Base-by-base conservation (phyloP, 1,140 invertebrate genomes). In the Achroia grisella region DNA sequence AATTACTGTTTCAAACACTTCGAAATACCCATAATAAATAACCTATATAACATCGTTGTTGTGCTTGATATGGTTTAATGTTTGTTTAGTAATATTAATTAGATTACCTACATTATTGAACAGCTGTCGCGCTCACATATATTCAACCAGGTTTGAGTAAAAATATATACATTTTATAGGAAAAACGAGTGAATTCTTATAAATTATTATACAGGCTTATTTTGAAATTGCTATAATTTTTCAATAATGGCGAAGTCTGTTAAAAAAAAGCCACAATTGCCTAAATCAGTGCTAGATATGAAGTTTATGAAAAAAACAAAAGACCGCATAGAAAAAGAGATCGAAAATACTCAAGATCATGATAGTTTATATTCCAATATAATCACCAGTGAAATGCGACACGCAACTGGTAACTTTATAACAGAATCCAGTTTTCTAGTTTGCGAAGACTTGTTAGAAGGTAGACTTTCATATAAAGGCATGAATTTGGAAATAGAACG, bases 271-370 rank as follows among this genome's bases (percentile, higher is more conserved):
- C 62, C 78, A 6, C 82, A 86, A 32, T 69, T 94, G 27, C 93
- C 92, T 0, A 93, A 92, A 66, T 88, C 89, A 8, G 89, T 93
- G 39, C 68, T 94, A 50, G 90, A 93, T 48, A 94, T 94, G 92
- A 93, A 93, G 89, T 97, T 97, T 80, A 97, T 97, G 95, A 93
- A 94, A 78, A 91, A 91, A 66, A 95, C 93, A 28, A 96, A 94
- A 83, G 91, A 94, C 34, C 91, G 93, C 69, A 89, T 93, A 9
- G 90, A 93, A 56, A 90, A 92, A 66, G 91, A 95, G 78, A 67
- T 89, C 33, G 91, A 92, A 80, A 92, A 94, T 71, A 89, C 90
- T 56, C 91, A 91, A 87, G 90, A 88, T 52, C 90, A 89, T 77
- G 86, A 79, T 15, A 74, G 87, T 69, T 81, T 91, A 76, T 91